Base-by-base conservation (phyloP, 1,140 invertebrate genomes). In the Heterodera schachtii region DNA sequence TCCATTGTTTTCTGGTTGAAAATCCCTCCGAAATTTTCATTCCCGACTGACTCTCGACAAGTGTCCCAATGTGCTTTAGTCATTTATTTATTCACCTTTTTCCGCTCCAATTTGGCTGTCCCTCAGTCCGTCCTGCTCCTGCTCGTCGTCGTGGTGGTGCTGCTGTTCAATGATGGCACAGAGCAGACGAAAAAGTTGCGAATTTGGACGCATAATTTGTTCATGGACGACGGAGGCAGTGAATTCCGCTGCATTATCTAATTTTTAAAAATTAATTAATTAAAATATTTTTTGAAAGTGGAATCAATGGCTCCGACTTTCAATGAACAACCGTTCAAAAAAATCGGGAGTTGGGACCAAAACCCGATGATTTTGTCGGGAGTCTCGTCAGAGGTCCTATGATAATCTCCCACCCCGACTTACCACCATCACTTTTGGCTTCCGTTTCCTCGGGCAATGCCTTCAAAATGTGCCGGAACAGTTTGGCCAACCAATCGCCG, bases 141-240 rank as follows among this genome's bases (percentile, higher is more conserved):
- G n/a, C 57, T n/a, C 16, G 57, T 60, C 57, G 57, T 60, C 57
- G 57, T 60, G 57, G 11, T 60, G 57, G 57, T 60, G 57, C 21
- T 79, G 74, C 31, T 46, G 67, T 19, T 83, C 82, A 16, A 83
- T 69, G 16, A 83, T 83, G 57, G 75, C 60, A 16, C 8, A 84
- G n/a, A 83, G 57, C 16, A 83, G 44, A 13, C 81, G 46, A 11
- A 21, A 21, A 3, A 83, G 60, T 16, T 80, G 31, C 31, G 49
- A 41, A 46, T 83, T 80, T 4, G 70, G 73, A 41, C 44, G 60
- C 8, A 83, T 21, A 9, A 31, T 70, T n/a, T 78, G 21, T 31
- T 47, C 8, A 5, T 81, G 31, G 69, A 52, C 13, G 5, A n/a
- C n/a, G n/a, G 43, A 16, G 44, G 19, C 75, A 66, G n/a, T 16